phyloP scores from a whole-genome alignment of 2,113 vertebrate species.

The Macrotis lagotis region DNA sequence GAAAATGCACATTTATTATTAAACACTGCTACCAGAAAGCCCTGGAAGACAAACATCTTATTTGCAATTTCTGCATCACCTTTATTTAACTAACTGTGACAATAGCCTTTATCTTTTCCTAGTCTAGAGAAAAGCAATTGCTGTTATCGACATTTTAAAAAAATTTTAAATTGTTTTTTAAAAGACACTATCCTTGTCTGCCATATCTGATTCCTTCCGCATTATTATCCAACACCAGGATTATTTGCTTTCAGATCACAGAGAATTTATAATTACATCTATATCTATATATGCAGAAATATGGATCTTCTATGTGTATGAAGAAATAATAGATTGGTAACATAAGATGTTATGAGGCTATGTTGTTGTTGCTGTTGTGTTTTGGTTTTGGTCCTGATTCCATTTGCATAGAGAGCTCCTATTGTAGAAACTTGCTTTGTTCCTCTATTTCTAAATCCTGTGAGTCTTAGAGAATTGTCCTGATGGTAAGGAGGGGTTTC shows the following conservation, averaged over 20 bases:
- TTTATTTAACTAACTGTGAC: conserved; percentile 62
- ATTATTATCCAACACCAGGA: conserved; percentile 1
- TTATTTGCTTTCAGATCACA: conserved; percentile 37
- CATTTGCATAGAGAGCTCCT: neutral
- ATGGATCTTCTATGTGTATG: neutral
- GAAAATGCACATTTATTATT: conserved; percentile 77
- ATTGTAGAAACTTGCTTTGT: neutral
- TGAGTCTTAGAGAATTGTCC: neutral
- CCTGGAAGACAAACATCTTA: conserved; percentile 40
- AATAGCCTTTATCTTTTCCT: neutral
- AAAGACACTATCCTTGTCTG: conserved; percentile 22
- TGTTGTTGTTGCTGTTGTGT: neutral
- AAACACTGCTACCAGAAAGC: conserved; percentile 72
- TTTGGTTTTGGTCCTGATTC: neutral
- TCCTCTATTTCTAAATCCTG: neutral
- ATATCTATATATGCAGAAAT: neutral
- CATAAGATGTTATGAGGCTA: neutral
- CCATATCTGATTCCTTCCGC: conserved; percentile 20
- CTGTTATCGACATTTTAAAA: neutral
- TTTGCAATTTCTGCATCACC: conserved; percentile 43
- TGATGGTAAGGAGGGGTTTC: neutral
- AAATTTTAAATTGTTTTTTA: conserved; percentile 17
- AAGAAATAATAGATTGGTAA: conserved; percentile 17
- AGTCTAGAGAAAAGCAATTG: neutral
- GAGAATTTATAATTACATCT: conserved; percentile 17